Percentiles rank a stretch among this genome's conserved stretches.
These are phyloP conservation scores for Myxocyprinus asiaticus DNA, from an alignment of 2,113 vertebrate genomes.

Conservation along the genomic window DNA sequence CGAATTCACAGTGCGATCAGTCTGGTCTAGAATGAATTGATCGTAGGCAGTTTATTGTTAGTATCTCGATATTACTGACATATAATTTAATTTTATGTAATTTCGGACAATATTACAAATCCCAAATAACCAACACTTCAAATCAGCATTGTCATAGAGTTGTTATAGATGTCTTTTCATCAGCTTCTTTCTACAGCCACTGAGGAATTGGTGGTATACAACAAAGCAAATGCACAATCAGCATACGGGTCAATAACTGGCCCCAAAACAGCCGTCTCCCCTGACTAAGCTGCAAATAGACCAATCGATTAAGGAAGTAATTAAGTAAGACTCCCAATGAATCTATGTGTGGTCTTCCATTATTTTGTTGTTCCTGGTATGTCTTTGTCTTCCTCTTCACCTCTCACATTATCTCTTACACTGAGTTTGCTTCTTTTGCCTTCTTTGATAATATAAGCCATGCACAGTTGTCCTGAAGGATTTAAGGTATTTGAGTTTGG, in stretches of 20 bases:
- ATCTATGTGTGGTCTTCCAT: conserved; percentile 57
- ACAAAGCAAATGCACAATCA: conserved; percentile 63
- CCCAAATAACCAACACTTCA: neutral
- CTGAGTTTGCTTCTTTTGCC: conserved; percentile 34
- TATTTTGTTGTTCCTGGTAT: conserved; percentile 23
- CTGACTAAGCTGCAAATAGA: conserved; percentile 56
- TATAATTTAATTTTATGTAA: too few relatives aligned
- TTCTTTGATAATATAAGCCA: conserved; percentile 38
- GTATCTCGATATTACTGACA: too few relatives aligned
- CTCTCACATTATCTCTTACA: conserved; percentile 30
- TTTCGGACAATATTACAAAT: neutral
- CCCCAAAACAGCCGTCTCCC: conserved; percentile 57
- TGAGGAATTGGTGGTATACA: conserved; percentile 53
- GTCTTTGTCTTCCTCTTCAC: conserved; percentile 45
- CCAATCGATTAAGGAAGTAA: conserved; percentile 68
- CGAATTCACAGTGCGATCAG: too few relatives aligned
- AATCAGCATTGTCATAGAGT: neutral
- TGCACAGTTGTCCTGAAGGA: conserved; percentile 32
- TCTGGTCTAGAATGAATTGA: too few relatives aligned
- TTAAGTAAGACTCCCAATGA: conserved; percentile 64
- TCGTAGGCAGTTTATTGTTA: too few relatives aligned
- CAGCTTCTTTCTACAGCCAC: conserved; percentile 15
- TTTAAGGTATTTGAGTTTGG: conserved; percentile 19
- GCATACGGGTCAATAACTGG: conserved; percentile 64
- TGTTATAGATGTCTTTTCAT: neutral